phyloP scores from a whole-genome alignment of 2,888 invertebrate species.

The Drosophila hawaiiensis region DNA sequence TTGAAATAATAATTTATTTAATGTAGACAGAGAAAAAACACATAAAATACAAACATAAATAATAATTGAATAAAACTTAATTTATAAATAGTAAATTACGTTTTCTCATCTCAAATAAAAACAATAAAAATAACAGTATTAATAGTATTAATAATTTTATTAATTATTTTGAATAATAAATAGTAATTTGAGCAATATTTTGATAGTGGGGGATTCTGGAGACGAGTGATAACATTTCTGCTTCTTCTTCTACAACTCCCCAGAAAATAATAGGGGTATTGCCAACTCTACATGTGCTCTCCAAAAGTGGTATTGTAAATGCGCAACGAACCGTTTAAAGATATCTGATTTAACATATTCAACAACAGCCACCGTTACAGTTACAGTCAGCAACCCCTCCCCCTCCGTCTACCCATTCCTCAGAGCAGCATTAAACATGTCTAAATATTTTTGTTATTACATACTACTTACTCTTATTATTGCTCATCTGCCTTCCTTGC shows the following conservation, averaged over 20 bases:
- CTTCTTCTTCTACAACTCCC: background rate
- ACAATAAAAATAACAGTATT: background rate
- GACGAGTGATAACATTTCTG: background rate
- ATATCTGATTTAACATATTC: background rate
- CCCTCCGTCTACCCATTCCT: background rate
- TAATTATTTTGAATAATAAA: too few relatives aligned
- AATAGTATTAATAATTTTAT: too few relatives aligned
- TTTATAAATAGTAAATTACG: background rate
- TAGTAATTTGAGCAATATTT: background rate
- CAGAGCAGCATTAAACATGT: constrained; percentile 37
- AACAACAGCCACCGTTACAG: background rate
- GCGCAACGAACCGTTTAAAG: constrained; percentile 16
- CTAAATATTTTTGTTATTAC: constrained; percentile 52
- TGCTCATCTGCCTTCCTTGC: background rate
- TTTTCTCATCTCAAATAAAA: background rate
- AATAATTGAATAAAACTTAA: background rate
- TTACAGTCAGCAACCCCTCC: background rate
- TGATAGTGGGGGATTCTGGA: background rate
- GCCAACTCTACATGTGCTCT: background rate
- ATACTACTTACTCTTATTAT: constrained; percentile 32
- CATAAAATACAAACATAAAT: background rate
- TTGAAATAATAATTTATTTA: background rate
- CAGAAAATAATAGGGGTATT: background rate
- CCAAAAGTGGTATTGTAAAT: constrained; percentile 11
- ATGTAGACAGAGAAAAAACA: background rate